phyloP scores from a whole-genome alignment of 2,797 vertebrate species.

The Thalassophryne amazonica region DNA sequence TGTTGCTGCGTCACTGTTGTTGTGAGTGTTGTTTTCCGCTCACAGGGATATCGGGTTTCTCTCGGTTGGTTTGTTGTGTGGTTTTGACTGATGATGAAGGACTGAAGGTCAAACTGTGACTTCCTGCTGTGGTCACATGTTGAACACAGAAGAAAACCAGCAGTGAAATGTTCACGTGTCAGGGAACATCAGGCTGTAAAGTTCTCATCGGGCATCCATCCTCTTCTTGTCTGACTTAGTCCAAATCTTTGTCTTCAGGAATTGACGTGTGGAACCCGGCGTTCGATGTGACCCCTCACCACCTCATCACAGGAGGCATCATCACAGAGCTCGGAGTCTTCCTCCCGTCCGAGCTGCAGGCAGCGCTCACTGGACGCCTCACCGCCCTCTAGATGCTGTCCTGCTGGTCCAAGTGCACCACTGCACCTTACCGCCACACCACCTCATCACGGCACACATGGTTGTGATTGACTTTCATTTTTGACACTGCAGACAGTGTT shows the following conservation, averaged over 20 bases:
- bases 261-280: slow-evolving; percentile 92
- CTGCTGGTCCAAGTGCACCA: slow-evolving; percentile 51
- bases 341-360: slow-evolving; percentile 83
- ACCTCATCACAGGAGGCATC: slow-evolving; percentile 91
- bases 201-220: too few species aligned
- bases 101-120: too few species aligned
- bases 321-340: slow-evolving; percentile 91
- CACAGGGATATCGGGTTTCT: too few species aligned
- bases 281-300: slow-evolving; percentile 91
- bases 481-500: slow-evolving; percentile 34
- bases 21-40: too few species aligned
- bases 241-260: slow-evolving; percentile 60
- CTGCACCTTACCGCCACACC: slow-evolving; percentile 53
- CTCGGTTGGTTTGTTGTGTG: too few species aligned
- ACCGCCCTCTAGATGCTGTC: slow-evolving; percentile 72
- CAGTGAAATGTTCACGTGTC: too few species aligned
- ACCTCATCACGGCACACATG: slow-evolving; percentile 20
- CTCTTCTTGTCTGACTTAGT: too few species aligned
- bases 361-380: slow-evolving; percentile 77
- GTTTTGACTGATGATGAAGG: too few species aligned
- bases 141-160: too few species aligned
- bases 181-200: too few species aligned
- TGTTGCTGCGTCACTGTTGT: too few species aligned
- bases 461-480: slow-evolving; percentile 31
- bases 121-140: too few species aligned